A percentile compares a stretch with the other conserved stretches of the same genome.
These are phyloP conservation scores for Tragelaphus imberbis DNA, from an alignment of 2,113 vertebrate genomes.

Conservation along the genomic window DNA sequence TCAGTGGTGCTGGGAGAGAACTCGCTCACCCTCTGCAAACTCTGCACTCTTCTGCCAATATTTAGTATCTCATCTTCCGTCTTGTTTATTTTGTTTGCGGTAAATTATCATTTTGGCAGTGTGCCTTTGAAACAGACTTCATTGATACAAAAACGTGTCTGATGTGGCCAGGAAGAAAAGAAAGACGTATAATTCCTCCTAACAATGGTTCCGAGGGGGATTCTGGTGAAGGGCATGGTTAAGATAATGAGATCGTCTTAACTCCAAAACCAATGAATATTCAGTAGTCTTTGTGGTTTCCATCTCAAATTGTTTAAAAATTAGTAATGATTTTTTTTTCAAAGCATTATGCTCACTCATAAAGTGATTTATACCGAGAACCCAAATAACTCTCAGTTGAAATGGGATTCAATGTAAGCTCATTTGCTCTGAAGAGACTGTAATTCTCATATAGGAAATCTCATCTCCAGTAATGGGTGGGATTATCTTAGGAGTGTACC, in stretches of 20 bases:
- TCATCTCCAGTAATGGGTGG: background rate
- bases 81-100: constrained; percentile 80
- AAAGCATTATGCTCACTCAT: background rate
- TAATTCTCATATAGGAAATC: background rate
- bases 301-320: constrained; percentile 55
- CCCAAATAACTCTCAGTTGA: background rate
- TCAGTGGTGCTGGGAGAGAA: constrained; percentile 51
- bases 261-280: constrained; percentile 57
- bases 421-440: background rate
- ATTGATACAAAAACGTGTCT: constrained; percentile 74
- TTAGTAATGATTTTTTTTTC: background rate
- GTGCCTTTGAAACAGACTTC: constrained; percentile 78
- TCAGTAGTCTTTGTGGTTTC: constrained; percentile 22
- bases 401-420: background rate
- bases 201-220: constrained; percentile 38
- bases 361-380: constrained; percentile 20
- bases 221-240: constrained; percentile 48
- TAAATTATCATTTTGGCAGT: constrained; percentile 80
- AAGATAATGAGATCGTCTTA: constrained; percentile 59
- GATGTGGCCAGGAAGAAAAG: constrained; percentile 72
- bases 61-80: constrained; percentile 78
- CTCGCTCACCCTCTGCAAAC: constrained; percentile 71
- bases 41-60: constrained; percentile 76
- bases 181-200: constrained; percentile 47
- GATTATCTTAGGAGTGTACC: background rate